Conservation (phyloP, 2,888 invertebrate species). For the Drosophila prolongata region DNA sequence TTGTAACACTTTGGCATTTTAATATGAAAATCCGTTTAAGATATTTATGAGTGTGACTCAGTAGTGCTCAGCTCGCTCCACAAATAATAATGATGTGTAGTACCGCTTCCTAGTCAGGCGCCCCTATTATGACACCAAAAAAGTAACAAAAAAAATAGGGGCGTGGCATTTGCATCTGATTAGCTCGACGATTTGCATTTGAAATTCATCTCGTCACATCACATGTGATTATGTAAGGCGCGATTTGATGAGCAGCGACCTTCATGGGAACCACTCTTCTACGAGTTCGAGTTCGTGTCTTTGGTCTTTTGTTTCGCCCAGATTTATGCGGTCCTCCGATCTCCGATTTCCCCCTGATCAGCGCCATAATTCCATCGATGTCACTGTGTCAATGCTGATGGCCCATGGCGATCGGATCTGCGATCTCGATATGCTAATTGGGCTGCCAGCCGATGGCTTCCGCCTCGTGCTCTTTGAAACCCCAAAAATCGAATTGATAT, state of each 20-base stretch:
- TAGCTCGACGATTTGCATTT: conserved; percentile 63
- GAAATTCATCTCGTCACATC: conserved; percentile 36
- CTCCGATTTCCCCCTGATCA: not conserved
- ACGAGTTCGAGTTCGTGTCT: conserved; percentile 20
- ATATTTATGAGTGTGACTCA: conserved; percentile 44
- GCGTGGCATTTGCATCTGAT: conserved; percentile 50
- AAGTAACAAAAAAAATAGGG: not conserved
- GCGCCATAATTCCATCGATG: conserved; percentile 43
- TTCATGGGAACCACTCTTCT: conserved; percentile 61
- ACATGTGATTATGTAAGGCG: conserved; percentile 31
- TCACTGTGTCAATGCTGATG: conserved; percentile 73
- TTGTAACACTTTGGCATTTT: conserved; percentile 73
- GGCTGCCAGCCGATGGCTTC: conserved; percentile 22
- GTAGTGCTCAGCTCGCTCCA: not conserved
- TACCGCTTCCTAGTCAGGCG: conserved; percentile 29
- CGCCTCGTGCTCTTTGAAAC: conserved; percentile 7
- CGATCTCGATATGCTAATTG: conserved; percentile 14
- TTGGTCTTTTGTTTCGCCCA: conserved; percentile 32
- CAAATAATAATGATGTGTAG: conserved; percentile 10
- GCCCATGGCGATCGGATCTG: conserved; percentile 14
- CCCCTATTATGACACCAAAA: conserved; percentile 18
- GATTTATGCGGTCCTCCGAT: conserved; percentile 25
- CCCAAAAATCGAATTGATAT: not conserved
- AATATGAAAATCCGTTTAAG: conserved; percentile 51
- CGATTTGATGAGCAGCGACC: conserved; percentile 61